Conservation (phyloP, 2,797 vertebrate species). For the Nasua narica region DNA sequence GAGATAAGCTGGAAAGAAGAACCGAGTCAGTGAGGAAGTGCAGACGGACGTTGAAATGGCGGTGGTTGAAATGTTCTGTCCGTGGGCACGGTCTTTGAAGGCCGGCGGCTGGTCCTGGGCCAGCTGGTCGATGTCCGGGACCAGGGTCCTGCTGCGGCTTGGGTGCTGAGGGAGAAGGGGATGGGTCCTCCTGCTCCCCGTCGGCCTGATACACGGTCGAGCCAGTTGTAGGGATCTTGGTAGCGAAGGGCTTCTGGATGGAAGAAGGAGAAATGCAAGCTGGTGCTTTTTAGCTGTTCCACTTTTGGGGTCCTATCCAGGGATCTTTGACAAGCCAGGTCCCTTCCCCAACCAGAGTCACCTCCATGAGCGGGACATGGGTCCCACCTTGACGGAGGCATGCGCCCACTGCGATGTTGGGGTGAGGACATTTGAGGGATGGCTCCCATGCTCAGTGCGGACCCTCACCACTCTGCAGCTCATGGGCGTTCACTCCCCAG, state of each 20-base stretch:
- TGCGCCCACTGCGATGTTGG: not conserved
- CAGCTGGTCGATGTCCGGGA: not conserved
- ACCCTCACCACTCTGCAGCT: not conserved
- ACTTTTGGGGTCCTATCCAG: not conserved
- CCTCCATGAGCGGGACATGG: not conserved
- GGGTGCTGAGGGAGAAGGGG: not conserved
- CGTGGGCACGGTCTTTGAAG: not conserved
- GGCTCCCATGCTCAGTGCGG: accelerated
- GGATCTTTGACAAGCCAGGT: not conserved
- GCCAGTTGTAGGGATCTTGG: not conserved
- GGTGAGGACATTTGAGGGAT: not conserved
- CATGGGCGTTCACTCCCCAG: not conserved
- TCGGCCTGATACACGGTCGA: accelerated
- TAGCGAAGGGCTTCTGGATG: not conserved
- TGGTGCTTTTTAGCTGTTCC: not conserved
- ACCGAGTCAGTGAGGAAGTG: not conserved
- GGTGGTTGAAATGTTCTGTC: not conserved
- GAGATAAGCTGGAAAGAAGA: not conserved
- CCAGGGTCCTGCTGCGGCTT: not conserved
- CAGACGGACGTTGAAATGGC: not conserved
- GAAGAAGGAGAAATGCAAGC: not conserved
- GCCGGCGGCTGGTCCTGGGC: not conserved
- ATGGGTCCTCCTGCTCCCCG: not conserved
- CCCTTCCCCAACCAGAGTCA: not conserved
- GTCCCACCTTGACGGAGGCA: not conserved